These are phyloP conservation scores for Nymphalis urticae DNA, from an alignment of 2,888 invertebrate genomes.

Conservation along the genomic window DNA sequence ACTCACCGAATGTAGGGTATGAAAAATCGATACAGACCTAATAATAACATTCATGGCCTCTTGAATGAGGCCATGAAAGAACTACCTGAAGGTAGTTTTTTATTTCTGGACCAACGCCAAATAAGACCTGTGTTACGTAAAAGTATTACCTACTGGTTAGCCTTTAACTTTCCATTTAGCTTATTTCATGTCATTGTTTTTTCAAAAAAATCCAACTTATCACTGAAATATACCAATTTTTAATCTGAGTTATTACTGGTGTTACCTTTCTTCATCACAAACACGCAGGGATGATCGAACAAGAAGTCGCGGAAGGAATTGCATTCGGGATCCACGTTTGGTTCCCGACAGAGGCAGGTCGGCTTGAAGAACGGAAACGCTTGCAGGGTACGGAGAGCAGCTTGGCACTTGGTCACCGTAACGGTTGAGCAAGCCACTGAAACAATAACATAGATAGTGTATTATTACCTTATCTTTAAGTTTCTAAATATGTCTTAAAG, in stretches of 20 bases:
- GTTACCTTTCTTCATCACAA: constrained; percentile 95
- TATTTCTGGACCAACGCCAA: constrained; percentile 35
- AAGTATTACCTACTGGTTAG: constrained; percentile 18
- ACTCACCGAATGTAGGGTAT: constrained; percentile 22
- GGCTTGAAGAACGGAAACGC: constrained; percentile 96
- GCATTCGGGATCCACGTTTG: constrained; percentile 94
- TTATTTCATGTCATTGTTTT: background rate
- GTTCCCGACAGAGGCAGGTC: constrained; percentile 95
- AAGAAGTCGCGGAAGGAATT: constrained; percentile 96
- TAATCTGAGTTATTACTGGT: too few species aligned
- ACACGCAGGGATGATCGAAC: constrained; percentile 96
- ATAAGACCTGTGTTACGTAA: constrained; percentile 28
- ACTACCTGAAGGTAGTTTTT: constrained; percentile 25
- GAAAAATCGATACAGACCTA: constrained; percentile 37
- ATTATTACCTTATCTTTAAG: background rate
- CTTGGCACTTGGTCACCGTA: constrained; percentile 96
- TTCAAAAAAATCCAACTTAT: background rate
- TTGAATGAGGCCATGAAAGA: background rate
- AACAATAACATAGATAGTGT: constrained; percentile 60
- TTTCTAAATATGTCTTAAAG: too few species aligned
- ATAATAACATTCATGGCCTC: constrained; percentile 37
- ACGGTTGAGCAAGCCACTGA: constrained; percentile 96
- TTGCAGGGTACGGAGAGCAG: constrained; percentile 92
- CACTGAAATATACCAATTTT: background rate
- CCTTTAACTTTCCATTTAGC: constrained; percentile 14